A percentile compares a stretch with the other conserved stretches of the same genome.
phyloP scores from a whole-genome alignment of 2,888 invertebrate species.

The Calameuta filiformis region DNA sequence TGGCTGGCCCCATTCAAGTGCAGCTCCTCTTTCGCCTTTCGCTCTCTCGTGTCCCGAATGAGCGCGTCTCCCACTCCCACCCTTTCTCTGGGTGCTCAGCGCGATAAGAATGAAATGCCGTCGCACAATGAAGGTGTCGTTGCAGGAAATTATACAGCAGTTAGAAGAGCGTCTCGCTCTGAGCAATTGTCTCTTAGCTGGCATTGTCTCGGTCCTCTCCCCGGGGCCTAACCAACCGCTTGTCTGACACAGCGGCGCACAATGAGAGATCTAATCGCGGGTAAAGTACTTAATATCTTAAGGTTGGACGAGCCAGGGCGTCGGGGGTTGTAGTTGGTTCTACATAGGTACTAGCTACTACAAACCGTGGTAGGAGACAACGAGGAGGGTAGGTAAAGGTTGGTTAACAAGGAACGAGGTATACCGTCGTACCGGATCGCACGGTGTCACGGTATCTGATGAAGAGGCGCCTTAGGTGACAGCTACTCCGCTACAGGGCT shows the following conservation, averaged over 20 bases:
- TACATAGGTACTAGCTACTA: slow-evolving; percentile 4
- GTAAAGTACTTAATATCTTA: slow-evolving; percentile 66
- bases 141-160: slow-evolving; percentile 67
- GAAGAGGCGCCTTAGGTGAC: slow-evolving; percentile 55
- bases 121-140: slow-evolving; percentile 66
- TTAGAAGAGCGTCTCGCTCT: slow-evolving; percentile 59
- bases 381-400: background rate
- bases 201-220: slow-evolving; percentile 51
- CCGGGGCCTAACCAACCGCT: slow-evolving; percentile 53
- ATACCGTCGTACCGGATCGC: background rate
- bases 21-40: slow-evolving; percentile 22
- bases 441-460: slow-evolving; percentile 54
- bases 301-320: slow-evolving; percentile 51
- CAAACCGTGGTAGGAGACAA: background rate
- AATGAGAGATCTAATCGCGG: slow-evolving; percentile 66
- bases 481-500: slow-evolving; percentile 45
- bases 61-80: slow-evolving; percentile 12
- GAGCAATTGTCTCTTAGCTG: slow-evolving; percentile 63
- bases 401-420: background rate
- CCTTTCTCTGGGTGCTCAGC: slow-evolving; percentile 18
- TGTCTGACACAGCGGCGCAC: slow-evolving; percentile 62
- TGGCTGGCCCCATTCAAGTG: slow-evolving; percentile 23
- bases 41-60: slow-evolving; percentile 13
- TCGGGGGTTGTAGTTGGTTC: slow-evolving; percentile 31
- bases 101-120: slow-evolving; percentile 63